Percentiles rank a stretch among this genome's conserved stretches.
phyloP scores from a whole-genome alignment of 2,113 vertebrate genomes.

The Melanostigma gelatinosum region DNA sequence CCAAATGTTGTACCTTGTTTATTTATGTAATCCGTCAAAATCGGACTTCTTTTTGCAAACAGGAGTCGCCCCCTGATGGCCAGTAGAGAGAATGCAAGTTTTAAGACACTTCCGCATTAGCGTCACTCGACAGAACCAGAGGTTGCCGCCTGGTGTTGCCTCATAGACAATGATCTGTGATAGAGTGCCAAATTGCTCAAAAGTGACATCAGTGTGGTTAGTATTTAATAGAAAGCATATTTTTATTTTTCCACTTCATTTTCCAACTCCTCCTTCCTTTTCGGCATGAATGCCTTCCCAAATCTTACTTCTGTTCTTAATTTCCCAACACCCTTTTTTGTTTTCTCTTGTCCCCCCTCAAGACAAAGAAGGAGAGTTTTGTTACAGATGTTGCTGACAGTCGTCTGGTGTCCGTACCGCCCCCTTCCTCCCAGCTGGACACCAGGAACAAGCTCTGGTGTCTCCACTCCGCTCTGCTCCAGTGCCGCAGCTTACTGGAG shows the following conservation, averaged over 20 bases:
- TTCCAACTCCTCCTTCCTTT: slow-evolving; percentile 11
- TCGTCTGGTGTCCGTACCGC: slow-evolving; percentile 74
- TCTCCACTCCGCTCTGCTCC: slow-evolving; percentile 76
- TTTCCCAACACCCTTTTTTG: neutral
- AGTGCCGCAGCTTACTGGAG: slow-evolving; percentile 77
- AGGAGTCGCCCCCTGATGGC: neutral
- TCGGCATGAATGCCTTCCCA: neutral
- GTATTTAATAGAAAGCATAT: slow-evolving; percentile 25
- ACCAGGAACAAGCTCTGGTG: slow-evolving; percentile 71
- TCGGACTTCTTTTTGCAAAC: too few species aligned
- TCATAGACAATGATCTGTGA: neutral
- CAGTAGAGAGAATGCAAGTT: neutral
- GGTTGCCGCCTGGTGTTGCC: too few species aligned
- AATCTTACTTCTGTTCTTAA: neutral
- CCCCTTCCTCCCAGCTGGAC: slow-evolving; percentile 72
- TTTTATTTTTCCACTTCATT: slow-evolving; percentile 26
- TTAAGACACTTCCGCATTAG: neutral
- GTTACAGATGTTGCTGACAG: slow-evolving; percentile 27
- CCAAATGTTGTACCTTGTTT: too few species aligned
- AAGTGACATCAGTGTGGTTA: slow-evolving; percentile 12
- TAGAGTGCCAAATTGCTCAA: slow-evolving; percentile 1
- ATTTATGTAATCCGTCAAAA: too few species aligned
- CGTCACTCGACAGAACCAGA: too few species aligned
- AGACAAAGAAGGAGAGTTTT: slow-evolving; percentile 76
- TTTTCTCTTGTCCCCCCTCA: slow-evolving; percentile 15